Base-by-base conservation (phyloP, 2,888 invertebrate species). In the Alloplasta piceator region DNA sequence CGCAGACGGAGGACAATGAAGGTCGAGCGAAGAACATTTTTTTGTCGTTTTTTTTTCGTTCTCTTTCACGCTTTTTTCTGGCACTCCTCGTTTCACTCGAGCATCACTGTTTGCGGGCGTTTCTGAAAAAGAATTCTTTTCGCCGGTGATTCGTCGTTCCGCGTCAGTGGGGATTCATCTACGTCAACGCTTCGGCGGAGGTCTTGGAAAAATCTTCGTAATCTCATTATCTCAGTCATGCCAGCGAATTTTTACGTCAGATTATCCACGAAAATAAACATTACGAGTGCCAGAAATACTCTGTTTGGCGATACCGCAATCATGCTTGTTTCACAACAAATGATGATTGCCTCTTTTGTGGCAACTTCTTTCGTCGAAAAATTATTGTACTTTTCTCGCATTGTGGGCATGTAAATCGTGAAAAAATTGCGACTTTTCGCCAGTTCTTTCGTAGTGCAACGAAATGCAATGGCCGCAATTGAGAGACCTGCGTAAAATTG, bases 1-100 rank as follows among this genome's bases (percentile, higher is more conserved):
- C 61, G 68, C 43, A 64, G 5, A 26, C 64, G 39, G n/a, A n/a
- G 50, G 70, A 77, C 70, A 71, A 70, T 64, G 64, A 64, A 41
- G 14, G 63, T 39, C 64, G 77, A 77, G 26, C 16, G 70, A 58
- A 38, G 52, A 63, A 56, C 50, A 55, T 48, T 9, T 52, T 36
- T 10, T n/a, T n/a, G n/a, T 71, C n/a, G 38, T 58, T 70, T 7
- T 36, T 61, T 41, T 41, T 66, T 39, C n/a, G n/a, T n/a, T n/a
- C n/a, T n/a, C n/a, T n/a, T n/a, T n/a, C n/a, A n/a, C 46, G 50
- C 12, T n/a, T n/a, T n/a, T n/a, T n/a, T n/a, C 12, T 56, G 76
- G 46, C 76, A 63, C 52, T 52, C 46, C 58, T 48, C 41, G 50
- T 67, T 60, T 36, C 38, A 26, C 41, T 12, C 7, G 43, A 16